Base-by-base conservation (phyloP, 2,113 vertebrate genomes). In the Ramphastos sulfuratus region DNA sequence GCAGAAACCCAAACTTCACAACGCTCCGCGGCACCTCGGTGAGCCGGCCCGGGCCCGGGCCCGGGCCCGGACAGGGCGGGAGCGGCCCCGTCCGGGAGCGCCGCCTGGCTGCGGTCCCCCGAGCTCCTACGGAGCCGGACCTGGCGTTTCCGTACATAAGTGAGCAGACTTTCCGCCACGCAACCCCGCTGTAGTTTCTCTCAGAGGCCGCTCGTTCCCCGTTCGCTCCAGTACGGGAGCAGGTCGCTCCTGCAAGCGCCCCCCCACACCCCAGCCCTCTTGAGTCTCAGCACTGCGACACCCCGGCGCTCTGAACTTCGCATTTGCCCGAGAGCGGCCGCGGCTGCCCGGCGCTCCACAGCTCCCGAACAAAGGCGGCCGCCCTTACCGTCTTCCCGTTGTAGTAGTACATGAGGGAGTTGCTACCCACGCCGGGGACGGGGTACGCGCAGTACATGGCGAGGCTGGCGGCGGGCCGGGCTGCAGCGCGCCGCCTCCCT, bases 341-440 rank as follows among this genome's bases (percentile, higher is more conserved):
- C 37, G 76, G 60, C 31, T n/a, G 39, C 25, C 64, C 60, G 60
- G 72, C 48, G 35, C 50, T 37, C 59, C 59, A 65, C 60, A 12
- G 71, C 60, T 50, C 71, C 65, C 89, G 85, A 60, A 97, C 96
- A 98, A 97, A 98, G 94, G 80, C 96, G 94, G 90, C 67, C 61
- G 77, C 92, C 98, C 98, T 99, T 98, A 99, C 99, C 98, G 98
- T 99, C 98, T 99, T 99, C 70, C 99, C 99, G 97, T 99, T 99
- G 98, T 99, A 99, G 98, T 99, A 99, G 98, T 99, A 99, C 99
- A 99, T 99, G 97, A 99, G 98, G 95, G 99, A 98, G 98, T 98
- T 99, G 98, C 98, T 98, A 97, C 98, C 98, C 99, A 99, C 98
- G 97, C 99, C 99, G 97, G 99, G 98, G 94, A 99, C 98, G 80